Evolutionary conservation across 1,140 invertebrate genomes (phyloP), one percentile per base, ranked within the genome.

Genomic region (Phocides pigmalion): DNA sequence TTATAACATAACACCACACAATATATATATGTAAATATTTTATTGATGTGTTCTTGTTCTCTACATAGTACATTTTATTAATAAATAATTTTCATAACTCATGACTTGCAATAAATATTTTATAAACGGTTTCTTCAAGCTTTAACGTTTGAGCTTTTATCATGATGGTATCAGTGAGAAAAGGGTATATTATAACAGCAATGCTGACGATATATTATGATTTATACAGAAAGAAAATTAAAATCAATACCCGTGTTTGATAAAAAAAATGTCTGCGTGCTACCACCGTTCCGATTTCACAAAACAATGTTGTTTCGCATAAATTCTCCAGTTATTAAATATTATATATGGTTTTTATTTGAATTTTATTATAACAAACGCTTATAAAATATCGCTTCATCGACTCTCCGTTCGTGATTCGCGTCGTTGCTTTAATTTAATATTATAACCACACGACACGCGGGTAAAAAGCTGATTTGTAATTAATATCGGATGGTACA

Each of bases 331-430:
- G 58, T 61, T 61, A 61, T 61, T 61, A 61, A 61, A 61, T 61
- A 61, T 61, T 49, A 49, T 61, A 61, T 16, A 9, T 17, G 8
- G 58, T 61, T 61, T 61, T 61, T 61, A 11, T 37, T 37, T 11
- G 58, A 61, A 61, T 49, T 49, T 22, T 61, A 61, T 49, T 28
- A 61, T 61, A 61, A 61, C 58, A 25, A 61, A 61, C 35, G 58
- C 58, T 61, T 61, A 39, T 61, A 61, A 61, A 61, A 61, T 61
- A 61, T 61, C 58, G 58, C 58, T 61, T 61, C 58, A 61, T 62
- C 58, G 58, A 15, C 32, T n/a, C 32, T 44, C 58, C 32, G 15
- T 47, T 62, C 58, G 58, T 50, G 58, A 22, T 32, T 39, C 9
- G 58, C 58, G 32, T 28, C 28, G 16, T 39, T 19, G 50, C 11